Base-by-base conservation (phyloP, 2,797 vertebrate species). In the Gymnodraco acuticeps region DNA sequence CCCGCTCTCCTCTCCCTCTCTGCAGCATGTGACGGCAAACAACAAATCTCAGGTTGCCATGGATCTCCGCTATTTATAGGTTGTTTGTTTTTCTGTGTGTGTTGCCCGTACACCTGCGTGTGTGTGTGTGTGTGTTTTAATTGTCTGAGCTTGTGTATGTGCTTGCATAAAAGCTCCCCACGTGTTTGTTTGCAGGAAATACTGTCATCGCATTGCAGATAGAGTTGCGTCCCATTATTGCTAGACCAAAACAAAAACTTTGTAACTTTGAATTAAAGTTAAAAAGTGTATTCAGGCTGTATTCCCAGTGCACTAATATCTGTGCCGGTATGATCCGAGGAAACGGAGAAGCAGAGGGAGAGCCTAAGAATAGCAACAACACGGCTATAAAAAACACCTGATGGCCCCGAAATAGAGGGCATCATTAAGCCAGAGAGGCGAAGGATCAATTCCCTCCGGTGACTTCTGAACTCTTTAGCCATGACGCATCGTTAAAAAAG, bases 21-120 rank as follows among this genome's bases (percentile, higher is more conserved):
- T 83, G 85, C 87, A 84, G 91, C 87, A 82, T 88, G 87, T 88
- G 88, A 90, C 58, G 86, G 85, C 86, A 88, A 91, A 93, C 93
- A 90, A 91, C 93, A 93, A 91, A 91, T 94, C 90, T 93, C 85
- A 88, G 89, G 91, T 90, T 91, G 89, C 92, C 88, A 91, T 92
- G 92, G 90, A 91, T 92, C 90, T 88, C 69, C 41, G n/a, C 87
- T 94, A 93, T 94, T 93, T 94, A 91, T 93, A 90, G 86, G 53
- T 47, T 73, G 77, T 77, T 63, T 81, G 70, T 78, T 43, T 73
- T 38, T 64, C 31, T 48, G 50, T 23, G 60, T 8, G 33, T 62
- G 46, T 38, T 20, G 33, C 52, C 14, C 12, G 23, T 31, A 54
- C 71, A 67, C 64, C 59, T 51, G 68, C 55, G 17, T 14, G 31